Percentiles rank a stretch among this genome's conserved stretches.
phyloP scores from a whole-genome alignment of 2,797 vertebrate genomes.

The Threskiornis aethiopicus region DNA sequence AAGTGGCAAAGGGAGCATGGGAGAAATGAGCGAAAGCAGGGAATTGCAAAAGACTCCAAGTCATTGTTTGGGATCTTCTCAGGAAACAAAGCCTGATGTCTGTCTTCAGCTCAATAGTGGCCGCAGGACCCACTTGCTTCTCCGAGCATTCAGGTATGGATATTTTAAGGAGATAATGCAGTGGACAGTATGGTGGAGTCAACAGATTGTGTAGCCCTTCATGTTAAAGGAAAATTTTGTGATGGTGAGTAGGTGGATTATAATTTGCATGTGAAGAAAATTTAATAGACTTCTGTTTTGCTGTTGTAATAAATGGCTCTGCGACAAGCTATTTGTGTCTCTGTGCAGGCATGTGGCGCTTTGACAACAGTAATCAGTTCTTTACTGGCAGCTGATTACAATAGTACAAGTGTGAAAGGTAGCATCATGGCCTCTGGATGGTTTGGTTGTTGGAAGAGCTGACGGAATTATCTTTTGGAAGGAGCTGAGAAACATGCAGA shows the following conservation, averaged over 20 bases:
- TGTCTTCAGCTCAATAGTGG: background rate
- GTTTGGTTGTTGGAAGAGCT: background rate
- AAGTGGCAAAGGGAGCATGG: background rate
- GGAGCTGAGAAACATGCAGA: background rate
- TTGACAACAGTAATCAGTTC: background rate
- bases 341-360: background rate
- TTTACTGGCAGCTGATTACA: background rate
- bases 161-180: background rate
- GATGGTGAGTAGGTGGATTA: background rate
- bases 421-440: background rate
- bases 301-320: background rate
- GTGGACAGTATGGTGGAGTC: background rate
- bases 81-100: background rate
- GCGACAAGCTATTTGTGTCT: background rate
- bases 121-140: background rate
- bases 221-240: background rate
- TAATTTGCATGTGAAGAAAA: background rate
- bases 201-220: background rate
- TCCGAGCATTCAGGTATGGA: background rate
- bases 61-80: background rate
- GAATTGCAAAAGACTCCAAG: background rate
- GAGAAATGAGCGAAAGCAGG: background rate
- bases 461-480: background rate
- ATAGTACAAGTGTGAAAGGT: background rate
- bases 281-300: background rate